Conservation (phyloP, 2,888 invertebrate genomes). For the Cataglyphis cursor region DNA sequence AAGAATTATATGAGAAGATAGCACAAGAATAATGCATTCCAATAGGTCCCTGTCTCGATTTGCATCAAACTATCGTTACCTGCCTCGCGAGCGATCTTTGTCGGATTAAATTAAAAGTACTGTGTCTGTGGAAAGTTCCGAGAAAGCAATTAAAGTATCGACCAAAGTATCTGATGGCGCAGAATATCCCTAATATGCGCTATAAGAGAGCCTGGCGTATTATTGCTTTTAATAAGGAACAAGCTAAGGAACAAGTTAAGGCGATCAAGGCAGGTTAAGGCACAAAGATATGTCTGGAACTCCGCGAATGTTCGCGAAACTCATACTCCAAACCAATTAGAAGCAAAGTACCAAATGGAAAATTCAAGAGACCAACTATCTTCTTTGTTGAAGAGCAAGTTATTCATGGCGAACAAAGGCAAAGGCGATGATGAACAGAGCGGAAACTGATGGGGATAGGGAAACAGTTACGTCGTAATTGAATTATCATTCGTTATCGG, state of each 20-base stretch:
- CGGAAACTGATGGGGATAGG: slow-evolving; percentile 41
- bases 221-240: slow-evolving; percentile 48
- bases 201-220: slow-evolving; percentile 5
- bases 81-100: slow-evolving; percentile 32
- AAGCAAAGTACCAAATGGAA: slow-evolving; percentile 65
- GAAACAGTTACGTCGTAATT: slow-evolving; percentile 48
- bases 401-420: slow-evolving; percentile 58
- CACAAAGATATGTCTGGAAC: slow-evolving; percentile 62
- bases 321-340: slow-evolving; percentile 69
- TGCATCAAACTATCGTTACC: slow-evolving; percentile 51
- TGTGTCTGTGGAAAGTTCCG: slow-evolving; percentile 29
- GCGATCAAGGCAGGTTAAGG: slow-evolving; percentile 1
- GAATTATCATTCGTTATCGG: slow-evolving; percentile 60
- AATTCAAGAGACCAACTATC: slow-evolving; percentile 67
- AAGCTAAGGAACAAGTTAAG: slow-evolving; percentile 9
- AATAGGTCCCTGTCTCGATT: slow-evolving; percentile 42
- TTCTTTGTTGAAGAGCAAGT: slow-evolving; percentile 46
- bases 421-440: slow-evolving; percentile 53
- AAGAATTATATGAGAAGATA: slow-evolving; percentile 47
- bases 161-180: slow-evolving; percentile 12
- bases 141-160: slow-evolving; percentile 37
- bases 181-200: slow-evolving; percentile 15
- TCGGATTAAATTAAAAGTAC: slow-evolving; percentile 46
- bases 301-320: slow-evolving; percentile 29
- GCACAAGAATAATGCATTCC: slow-evolving; percentile 50